Base-by-base conservation (phyloP, 1,140 invertebrate genomes). In the Drosophila tsacasi region DNA sequence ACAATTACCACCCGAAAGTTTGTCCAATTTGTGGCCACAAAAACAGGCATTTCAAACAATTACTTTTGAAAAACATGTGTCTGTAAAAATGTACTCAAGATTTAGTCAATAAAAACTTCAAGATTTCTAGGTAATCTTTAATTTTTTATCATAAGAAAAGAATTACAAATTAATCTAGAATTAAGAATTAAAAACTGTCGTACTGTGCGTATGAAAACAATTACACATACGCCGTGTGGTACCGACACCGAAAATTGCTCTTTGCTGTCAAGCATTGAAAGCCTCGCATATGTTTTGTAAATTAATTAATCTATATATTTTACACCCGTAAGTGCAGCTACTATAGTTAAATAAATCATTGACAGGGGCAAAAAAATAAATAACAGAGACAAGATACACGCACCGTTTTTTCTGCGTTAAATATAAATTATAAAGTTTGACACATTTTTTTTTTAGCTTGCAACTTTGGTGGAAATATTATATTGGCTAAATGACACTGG, bases 301-400 rank as follows among this genome's bases (percentile, higher is more conserved):
- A 84, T 90, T 89, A 87, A 87, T 87, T 81, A 87, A 89, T 72
- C 83, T 72, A 83, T 83, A 84, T 81, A 71, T 87, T 83, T 72
- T 60, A 49, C 52, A 83, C 54, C 63, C 74, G 39, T 68, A 75
- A 81, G 67, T 86, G 68, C 46, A 83, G 52, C 5, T 35, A 23
- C 35, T n/a, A 30, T 54, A 39, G 30, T 69, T 50, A 50, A 72
- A 87, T 87, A 87, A 89, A 89, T 87, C 84, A 87, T 72, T 58
- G 47, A 79, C 84, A 81, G 60, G 58, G 49, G 49, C 54, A 25
- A 52, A 46, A 44, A 35, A 75, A 32, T 2, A 30, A 46, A 37
- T n/a, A 61, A 25, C 21, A 62, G 19, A 23, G 21, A 19, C 27
- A 61, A 17, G 55, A 39, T 39, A 55, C 32, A 55, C 32, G 54